Percentiles rank a stretch among this genome's conserved stretches.
phyloP scores from a whole-genome alignment of 2,888 invertebrate genomes.

The Eurois occulta region DNA sequence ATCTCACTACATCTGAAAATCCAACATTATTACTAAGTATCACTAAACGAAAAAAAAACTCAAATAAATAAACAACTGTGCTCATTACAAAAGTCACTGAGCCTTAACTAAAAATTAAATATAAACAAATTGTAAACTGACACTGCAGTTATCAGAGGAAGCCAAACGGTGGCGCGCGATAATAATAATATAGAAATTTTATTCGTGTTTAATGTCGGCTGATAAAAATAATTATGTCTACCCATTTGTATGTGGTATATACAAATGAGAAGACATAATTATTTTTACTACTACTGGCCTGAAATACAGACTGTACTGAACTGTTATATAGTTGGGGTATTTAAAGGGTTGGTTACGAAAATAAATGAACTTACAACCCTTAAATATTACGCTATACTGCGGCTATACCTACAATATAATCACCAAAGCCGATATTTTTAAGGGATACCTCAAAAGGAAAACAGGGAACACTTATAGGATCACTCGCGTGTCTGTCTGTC shows the following conservation, averaged over 20 bases:
- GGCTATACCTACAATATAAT: too few species aligned
- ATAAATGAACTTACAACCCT: neutral
- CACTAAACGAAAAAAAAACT: neutral
- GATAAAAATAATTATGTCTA: constrained; percentile 57
- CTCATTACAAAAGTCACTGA: neutral
- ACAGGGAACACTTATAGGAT: too few species aligned
- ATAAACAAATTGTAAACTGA: constrained; percentile 78
- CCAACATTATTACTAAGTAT: too few species aligned
- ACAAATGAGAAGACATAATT: too few species aligned
- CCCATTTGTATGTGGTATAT: neutral
- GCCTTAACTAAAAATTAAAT: constrained; percentile 71
- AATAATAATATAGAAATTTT: constrained; percentile 66
- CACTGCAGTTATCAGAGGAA: constrained; percentile 80
- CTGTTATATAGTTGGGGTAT: neutral
- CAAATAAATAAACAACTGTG: neutral
- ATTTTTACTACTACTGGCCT: too few species aligned
- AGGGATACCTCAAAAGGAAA: too few species aligned
- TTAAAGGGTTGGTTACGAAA: neutral
- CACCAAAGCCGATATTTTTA: too few species aligned
- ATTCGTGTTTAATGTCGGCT: constrained; percentile 42
- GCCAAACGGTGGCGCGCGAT: constrained; percentile 72
- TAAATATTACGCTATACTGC: too few species aligned
- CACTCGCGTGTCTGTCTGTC: too few species aligned
- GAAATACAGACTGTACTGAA: neutral
- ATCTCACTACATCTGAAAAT: too few species aligned